Evolutionary conservation across 2,888 invertebrate species (phyloP).

Genomic region (Pyrrhosoma nymphula): DNA sequence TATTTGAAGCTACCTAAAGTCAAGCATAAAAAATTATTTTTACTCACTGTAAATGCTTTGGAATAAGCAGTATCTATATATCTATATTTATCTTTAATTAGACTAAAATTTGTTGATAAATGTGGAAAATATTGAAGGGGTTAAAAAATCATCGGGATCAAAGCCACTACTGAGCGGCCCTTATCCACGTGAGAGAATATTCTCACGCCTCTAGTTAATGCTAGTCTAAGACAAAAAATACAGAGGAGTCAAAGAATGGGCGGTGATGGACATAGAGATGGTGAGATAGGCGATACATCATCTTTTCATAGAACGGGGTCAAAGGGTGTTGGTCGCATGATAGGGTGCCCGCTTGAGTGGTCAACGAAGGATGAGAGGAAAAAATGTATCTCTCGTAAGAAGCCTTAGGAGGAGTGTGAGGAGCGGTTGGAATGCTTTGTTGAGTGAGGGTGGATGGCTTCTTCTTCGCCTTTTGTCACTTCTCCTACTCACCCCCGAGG

Average conservation of each 20-base stretch:
- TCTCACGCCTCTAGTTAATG: not conserved
- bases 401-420: not conserved
- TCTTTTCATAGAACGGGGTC: not conserved
- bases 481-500: not conserved
- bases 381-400: not conserved
- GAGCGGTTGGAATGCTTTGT: not conserved
- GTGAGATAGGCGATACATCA: constrained; percentile 19
- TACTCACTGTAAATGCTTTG: too few species aligned
- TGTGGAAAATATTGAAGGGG: not conserved
- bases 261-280: not conserved
- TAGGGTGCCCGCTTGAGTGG: not conserved
- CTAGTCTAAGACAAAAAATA: constrained; percentile 18
- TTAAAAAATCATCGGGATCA: not conserved
- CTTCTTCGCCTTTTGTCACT: not conserved
- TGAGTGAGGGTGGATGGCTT: not conserved
- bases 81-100: too few species aligned
- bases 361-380: not conserved
- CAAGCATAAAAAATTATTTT: too few species aligned
- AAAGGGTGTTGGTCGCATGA: not conserved
- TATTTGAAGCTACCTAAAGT: too few species aligned
- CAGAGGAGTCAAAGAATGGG: not conserved
- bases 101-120: too few species aligned
- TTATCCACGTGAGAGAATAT: not conserved
- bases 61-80: too few species aligned
- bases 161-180: too few species aligned